Base-by-base conservation (phyloP, 2,888 invertebrate species). In the Aleiodes leptofemur region DNA sequence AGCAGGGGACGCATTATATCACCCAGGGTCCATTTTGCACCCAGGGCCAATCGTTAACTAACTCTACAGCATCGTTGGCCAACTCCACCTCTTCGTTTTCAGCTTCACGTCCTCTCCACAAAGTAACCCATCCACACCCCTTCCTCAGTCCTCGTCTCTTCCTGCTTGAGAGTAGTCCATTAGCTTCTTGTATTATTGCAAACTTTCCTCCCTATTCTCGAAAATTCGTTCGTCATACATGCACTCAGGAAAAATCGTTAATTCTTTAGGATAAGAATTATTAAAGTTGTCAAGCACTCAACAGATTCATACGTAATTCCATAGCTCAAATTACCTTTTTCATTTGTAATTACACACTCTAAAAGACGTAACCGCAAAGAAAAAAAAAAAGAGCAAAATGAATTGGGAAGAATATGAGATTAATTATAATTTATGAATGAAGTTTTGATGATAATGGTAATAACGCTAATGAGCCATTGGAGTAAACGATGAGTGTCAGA, bases 401-500 rank as follows among this genome's bases (percentile, higher is more conserved):
- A 34, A 34, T 34, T 34, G 16, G 16, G 3, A 55, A n/a, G 11
- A 23, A 4, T 16, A 56, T 7, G 56, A 59, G 31, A 48, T 29
- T n/a, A 53, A 53, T 53, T 29, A 53, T 53, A 69, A 69, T 53
- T 69, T 53, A 69, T 34, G 69, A 64, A 64, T 64, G 50, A 76
- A 72, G 51, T 53, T 59, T 50, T 69, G 61, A 72, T 38, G 51
- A 34, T 14, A 13, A 43, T 29, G 73, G 57, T 59, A 64, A 70
- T 68, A 57, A 75, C 71, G 50, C 66, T 75, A 75, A 75, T 75
- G 71, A 69, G 74, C 69, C 72, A 38, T 69, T 29, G 71, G 66
- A 55, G 50, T 69, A 72, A 59, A 72, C 55, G 50, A 76, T 70
- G 43, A 72, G 64, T 77, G 77, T 79, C 76, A 77, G 77, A 78